phyloP scores from a whole-genome alignment of 2,797 vertebrate species.

The Emys orbicularis region DNA sequence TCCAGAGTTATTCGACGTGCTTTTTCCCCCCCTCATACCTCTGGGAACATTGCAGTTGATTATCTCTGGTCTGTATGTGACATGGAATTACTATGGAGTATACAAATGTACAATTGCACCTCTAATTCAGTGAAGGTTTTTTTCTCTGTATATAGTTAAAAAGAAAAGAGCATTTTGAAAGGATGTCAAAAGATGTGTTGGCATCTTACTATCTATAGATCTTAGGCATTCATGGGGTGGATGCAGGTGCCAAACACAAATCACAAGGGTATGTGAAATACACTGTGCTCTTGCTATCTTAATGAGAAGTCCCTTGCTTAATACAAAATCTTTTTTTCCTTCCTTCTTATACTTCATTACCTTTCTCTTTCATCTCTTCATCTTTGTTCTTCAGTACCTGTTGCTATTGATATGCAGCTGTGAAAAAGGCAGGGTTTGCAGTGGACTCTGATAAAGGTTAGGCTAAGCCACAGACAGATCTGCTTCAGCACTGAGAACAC shows the following conservation, averaged over 20 bases:
- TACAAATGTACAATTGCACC: neutral
- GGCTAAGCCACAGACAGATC: neutral
- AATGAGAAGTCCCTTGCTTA: neutral
- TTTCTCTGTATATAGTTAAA: neutral
- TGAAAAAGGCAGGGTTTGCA: neutral
- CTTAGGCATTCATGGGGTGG: neutral
- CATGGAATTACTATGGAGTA: neutral
- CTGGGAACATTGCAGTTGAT: accelerated
- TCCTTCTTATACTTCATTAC: neutral
- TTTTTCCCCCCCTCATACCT: accelerated
- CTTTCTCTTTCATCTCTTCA: neutral
- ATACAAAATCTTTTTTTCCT: neutral
- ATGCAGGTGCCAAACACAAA: neutral
- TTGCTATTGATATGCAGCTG: neutral
- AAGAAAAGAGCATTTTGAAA: neutral
- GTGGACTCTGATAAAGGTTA: neutral
- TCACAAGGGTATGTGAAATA: neutral
- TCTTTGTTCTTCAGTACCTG: neutral
- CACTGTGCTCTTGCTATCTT: neutral
- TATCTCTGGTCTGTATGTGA: neutral
- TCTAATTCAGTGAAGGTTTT: neutral
- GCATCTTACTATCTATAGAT: neutral
- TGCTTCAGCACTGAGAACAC: accelerated
- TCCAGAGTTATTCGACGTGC: accelerated
- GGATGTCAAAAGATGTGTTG: neutral